Percentiles rank a stretch among this genome's conserved stretches.
These are phyloP conservation scores for Pristiophorus japonicus DNA, from an alignment of 2,113 vertebrate genomes.

Conservation along the genomic window DNA sequence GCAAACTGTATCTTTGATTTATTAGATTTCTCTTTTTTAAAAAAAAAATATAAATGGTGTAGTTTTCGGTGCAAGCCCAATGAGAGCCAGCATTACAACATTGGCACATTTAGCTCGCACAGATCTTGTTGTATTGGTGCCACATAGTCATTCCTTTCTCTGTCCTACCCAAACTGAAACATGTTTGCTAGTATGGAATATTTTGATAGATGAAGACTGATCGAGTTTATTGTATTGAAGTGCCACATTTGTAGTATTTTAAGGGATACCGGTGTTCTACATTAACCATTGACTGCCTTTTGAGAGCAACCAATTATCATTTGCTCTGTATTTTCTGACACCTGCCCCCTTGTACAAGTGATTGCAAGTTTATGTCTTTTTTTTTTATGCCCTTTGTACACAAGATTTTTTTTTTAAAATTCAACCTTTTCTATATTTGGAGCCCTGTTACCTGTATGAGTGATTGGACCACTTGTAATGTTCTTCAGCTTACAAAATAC, in stretches of 20 bases:
- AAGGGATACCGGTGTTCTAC: too few relatives aligned
- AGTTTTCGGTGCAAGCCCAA: background rate
- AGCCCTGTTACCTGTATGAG: background rate
- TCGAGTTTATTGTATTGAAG: background rate
- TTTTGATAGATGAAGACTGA: background rate
- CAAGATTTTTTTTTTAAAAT: background rate
- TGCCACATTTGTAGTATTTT: background rate
- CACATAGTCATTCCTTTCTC: background rate
- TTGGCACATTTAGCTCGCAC: background rate
- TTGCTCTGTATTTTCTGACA: background rate
- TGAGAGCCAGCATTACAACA: background rate
- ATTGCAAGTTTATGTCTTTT: background rate
- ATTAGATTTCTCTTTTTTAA: background rate
- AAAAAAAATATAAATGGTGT: background rate
- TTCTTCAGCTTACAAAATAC: background rate
- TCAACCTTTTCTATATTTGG: background rate
- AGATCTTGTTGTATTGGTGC: background rate
- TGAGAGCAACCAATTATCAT: background rate
- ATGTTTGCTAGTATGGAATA: background rate
- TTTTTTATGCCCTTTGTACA: background rate
- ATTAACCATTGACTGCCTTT: background rate
- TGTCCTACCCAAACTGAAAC: background rate
- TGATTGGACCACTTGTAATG: background rate
- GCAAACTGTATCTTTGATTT: background rate
- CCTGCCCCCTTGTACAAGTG: background rate